Percentiles rank a stretch among this genome's conserved stretches.
phyloP scores from a whole-genome alignment of 2,888 invertebrate genomes.

The Volucella bombylans region DNA sequence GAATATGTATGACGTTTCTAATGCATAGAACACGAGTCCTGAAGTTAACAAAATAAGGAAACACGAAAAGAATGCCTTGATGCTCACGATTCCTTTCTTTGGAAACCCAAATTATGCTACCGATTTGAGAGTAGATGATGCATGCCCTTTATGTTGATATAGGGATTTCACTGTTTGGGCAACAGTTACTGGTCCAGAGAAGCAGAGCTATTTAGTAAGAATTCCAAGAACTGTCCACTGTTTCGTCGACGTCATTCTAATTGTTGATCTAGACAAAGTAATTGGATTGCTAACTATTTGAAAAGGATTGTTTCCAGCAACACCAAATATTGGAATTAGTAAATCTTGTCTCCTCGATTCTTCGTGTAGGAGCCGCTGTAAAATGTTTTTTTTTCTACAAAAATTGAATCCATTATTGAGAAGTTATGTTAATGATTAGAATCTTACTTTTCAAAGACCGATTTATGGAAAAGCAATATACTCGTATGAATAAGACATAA shows the following conservation, averaged over 20 bases:
- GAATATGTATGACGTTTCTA: conserved; percentile 18
- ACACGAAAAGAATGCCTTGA: not conserved
- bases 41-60: conserved; percentile 32
- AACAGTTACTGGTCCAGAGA: not conserved
- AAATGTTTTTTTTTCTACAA: no score
- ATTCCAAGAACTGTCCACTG: conserved; percentile 6
- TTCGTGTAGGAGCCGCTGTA: no score
- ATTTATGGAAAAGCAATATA: no score
- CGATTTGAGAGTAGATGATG: conserved; percentile 43
- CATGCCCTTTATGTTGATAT: conserved; percentile 11
- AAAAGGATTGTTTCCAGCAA: conserved; percentile 14
- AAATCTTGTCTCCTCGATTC: no score
- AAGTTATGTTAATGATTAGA: no score
- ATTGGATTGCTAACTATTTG: conserved; percentile 20
- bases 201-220: not conserved
- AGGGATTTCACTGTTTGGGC: conserved; percentile 8
- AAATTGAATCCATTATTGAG: no score
- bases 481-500: no score
- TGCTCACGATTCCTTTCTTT: conserved; percentile 37
- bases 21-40: conserved; percentile 56
- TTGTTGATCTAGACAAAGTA: not conserved
- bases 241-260: not conserved
- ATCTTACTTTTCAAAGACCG: no score
- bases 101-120: conserved; percentile 60
- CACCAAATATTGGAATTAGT: no score